phyloP scores from a whole-genome alignment of 2,888 invertebrate genomes.

The Aleiodes testaceus region DNA sequence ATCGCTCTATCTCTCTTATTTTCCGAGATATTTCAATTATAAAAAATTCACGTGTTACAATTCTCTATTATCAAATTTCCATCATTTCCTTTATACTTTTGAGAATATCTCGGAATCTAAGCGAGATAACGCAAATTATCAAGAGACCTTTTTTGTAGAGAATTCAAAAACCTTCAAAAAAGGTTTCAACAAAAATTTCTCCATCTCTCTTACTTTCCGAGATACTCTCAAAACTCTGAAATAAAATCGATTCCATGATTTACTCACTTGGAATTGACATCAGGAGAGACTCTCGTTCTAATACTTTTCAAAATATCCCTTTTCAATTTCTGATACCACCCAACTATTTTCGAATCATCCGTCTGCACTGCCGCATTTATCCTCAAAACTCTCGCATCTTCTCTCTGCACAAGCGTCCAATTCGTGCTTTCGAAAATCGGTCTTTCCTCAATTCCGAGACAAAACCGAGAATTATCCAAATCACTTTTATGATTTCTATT shows the following conservation, averaged over 20 bases:
- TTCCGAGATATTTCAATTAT: too few species aligned
- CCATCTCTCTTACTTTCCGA: too few species aligned
- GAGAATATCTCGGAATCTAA: neutral
- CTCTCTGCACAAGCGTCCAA: neutral
- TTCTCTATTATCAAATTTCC: too few species aligned
- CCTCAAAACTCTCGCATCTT: slow-evolving; percentile 30
- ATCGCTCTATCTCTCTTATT: too few species aligned
- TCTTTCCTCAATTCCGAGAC: slow-evolving; percentile 27
- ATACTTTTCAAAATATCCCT: slow-evolving; percentile 56
- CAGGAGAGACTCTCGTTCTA: slow-evolving; percentile 57
- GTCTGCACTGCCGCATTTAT: slow-evolving; percentile 41
- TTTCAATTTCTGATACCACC: slow-evolving; percentile 59
- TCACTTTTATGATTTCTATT: slow-evolving; percentile 19
- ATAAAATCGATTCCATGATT: too few species aligned
- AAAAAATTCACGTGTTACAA: too few species aligned
- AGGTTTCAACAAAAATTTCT: too few species aligned
- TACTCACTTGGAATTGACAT: slow-evolving; percentile 55
- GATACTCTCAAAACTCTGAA: neutral
- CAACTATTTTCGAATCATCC: slow-evolving; percentile 43
- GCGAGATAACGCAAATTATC: too few species aligned
- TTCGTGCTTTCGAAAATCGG: slow-evolving; percentile 35
- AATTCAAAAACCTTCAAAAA: too few species aligned
- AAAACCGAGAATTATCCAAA: slow-evolving; percentile 1
- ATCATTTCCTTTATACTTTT: too few species aligned
- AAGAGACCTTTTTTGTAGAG: too few species aligned